Base-by-base conservation (phyloP, 53 echinoderm and acorn worm genomes). In the Hippasteria phrygiana region DNA sequence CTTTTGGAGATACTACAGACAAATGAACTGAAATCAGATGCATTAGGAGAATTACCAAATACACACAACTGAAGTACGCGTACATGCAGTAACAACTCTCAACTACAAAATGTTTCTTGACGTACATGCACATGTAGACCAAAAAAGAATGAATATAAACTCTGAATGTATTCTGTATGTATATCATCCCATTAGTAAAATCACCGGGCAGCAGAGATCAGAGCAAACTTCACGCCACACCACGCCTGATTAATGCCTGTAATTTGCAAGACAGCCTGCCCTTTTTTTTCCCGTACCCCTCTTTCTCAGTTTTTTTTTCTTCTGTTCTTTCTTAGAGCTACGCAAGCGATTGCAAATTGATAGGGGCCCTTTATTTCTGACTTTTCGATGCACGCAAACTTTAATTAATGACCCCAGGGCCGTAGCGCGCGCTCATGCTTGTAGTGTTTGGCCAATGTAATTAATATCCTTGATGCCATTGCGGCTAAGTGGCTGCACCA, bases 361-460 rank as follows among this genome's bases (percentile, higher is more conserved):
- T 64, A 82, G 82, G 66, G 62, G 46, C 20, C 34, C 65, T 66
- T 46, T 66, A 13, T 41, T 26, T 36, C 55, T 29, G 7, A 20
- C 9, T 4, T 48, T 66, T 12, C 9, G 16, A 27, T 29, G 78
- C 82, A 42, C 43, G 28, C 32, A 64, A 66, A 24, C 42, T 66
- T 62, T 82, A 82, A 82, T 82, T 82, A 66, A 82, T 82, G 82
- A 82, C 82, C 82, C 16, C 66, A 4, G 43, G 45, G 32, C 65
- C 26, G 43, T 43, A 64, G 65, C 29, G 66, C 66, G 0, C 18
- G 82, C 43, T 12, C 43, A 55, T 59, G 38, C 59, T 42, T 79
- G 79, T 62, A 79, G 79, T 82, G 82, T 82, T 82, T 82, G 82
- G 82, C 24, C 43, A 82, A 66, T 27, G 82, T 82, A 82, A 82